Base-by-base conservation (phyloP, 2,888 invertebrate genomes). In the Drosophila colorata region DNA sequence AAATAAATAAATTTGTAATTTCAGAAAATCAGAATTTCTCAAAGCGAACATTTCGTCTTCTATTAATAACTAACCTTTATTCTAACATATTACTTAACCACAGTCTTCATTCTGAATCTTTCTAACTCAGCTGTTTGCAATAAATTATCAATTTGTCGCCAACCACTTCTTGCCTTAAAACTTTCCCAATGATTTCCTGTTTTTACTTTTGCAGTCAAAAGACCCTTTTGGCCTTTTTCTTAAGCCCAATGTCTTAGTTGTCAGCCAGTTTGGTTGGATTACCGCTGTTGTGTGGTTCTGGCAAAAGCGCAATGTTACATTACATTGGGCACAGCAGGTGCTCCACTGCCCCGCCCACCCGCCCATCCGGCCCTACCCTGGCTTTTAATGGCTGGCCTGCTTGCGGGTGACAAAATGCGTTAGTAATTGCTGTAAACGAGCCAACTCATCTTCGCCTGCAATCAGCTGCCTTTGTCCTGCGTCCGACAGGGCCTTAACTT, bases 371-470 rank as follows among this genome's bases (percentile, higher is more conserved):
- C 18, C 9, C n/a, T 37, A 2, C 31, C 20, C 9, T n/a, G n/a
- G n/a, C n/a, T 8, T 0, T 8, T 8, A 11, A 37, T 23, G 25
- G n/a, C 16, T 56, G 56, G 41, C 43, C 9, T 53, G 28, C 13
- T 48, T 74, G 53, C 69, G 74, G 77, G 83, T 83, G 88, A 88
- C 69, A 74, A 86, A 83, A 83, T 82, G 74, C 87, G 57, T 65
- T 53, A 61, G 77, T 88, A 85, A 85, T 87, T 88, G 89, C 72
- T 76, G 74, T 70, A 67, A 83, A 74, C 67, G 78, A 77, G 69
- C 72, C 75, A 58, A 31, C 67, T 60, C 76, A 76, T 73, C 69
- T 57, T 67, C 58, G 70, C 52, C 57, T 66, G 74, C 82, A 88
- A 88, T 89, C 88, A 90, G 75, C 53, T 56, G 66, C 79, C 69